Evolutionary conservation across 2,888 invertebrate genomes (phyloP).

Genomic region (Bombylius major): DNA sequence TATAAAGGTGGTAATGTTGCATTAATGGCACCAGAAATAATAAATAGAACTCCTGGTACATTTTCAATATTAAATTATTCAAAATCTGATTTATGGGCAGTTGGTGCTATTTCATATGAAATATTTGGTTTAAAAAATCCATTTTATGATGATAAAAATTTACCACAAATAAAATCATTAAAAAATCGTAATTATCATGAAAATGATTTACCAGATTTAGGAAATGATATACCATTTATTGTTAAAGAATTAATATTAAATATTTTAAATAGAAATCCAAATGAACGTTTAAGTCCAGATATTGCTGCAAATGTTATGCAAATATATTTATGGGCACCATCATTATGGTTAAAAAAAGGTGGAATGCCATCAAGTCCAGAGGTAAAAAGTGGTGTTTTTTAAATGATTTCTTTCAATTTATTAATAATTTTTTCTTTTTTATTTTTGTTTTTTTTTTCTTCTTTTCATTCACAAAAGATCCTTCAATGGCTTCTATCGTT

Average conservation of each 20-base stretch:
- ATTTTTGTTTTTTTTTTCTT: no score
- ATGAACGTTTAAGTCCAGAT: slow-evolving; percentile 49
- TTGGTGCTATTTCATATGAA: slow-evolving; percentile 74
- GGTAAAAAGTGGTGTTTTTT: slow-evolving; percentile 27
- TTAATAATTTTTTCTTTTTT: slow-evolving; percentile 3
- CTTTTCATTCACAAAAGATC: slow-evolving; percentile 44
- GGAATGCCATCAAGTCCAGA: slow-evolving; percentile 50
- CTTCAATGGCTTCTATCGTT: slow-evolving; percentile 62
- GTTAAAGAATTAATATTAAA: slow-evolving; percentile 47
- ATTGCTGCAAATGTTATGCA: slow-evolving; percentile 65
- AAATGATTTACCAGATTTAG: slow-evolving; percentile 47
- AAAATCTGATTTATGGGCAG: slow-evolving; percentile 76
- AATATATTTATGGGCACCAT: slow-evolving; percentile 62
- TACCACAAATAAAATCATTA: slow-evolving; percentile 27
- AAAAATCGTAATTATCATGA: slow-evolving; percentile 49
- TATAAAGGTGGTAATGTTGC: slow-evolving; percentile 71
- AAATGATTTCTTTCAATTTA: not conserved
- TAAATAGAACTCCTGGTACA: slow-evolving; percentile 53
- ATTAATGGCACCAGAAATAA: slow-evolving; percentile 78
- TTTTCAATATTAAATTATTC: slow-evolving; percentile 59
- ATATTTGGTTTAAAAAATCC: slow-evolving; percentile 66
- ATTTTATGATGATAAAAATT: slow-evolving; percentile 41
- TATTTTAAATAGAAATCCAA: slow-evolving; percentile 49
- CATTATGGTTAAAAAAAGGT: slow-evolving; percentile 45
- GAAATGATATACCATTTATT: slow-evolving; percentile 43